Evolutionary conservation across 2,113 vertebrate species (phyloP).

Genomic region (Danionella cerebrum): DNA sequence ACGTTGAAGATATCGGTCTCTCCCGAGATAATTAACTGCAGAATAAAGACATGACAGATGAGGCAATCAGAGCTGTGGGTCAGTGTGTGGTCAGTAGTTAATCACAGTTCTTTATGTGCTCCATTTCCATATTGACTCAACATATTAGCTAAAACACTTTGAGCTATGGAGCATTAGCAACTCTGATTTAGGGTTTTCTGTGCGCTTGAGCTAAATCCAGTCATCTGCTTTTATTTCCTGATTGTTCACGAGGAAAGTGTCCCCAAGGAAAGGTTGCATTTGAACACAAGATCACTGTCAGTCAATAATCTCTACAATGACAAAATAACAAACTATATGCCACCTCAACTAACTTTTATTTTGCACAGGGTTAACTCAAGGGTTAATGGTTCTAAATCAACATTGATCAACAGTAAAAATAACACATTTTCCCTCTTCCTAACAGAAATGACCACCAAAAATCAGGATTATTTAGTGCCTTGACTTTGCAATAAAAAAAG

Average conservation of each 20-base stretch:
- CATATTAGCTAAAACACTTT: conserved; percentile 11
- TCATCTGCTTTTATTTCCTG: neutral
- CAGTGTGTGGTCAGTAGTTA: conserved; percentile 43
- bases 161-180: neutral
- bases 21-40: conserved; percentile 51
- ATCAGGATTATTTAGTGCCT: too few species aligned
- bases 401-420: too few species aligned
- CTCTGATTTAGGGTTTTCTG: neutral
- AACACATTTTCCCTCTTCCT: too few species aligned
- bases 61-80: conserved; percentile 50
- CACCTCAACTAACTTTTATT: too few species aligned
- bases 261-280: too few species aligned
- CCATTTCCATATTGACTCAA: conserved; percentile 25
- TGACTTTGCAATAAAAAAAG: too few species aligned
- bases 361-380: too few species aligned
- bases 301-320: too few species aligned
- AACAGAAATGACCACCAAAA: too few species aligned
- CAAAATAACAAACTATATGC: too few species aligned
- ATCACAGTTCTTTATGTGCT: conserved; percentile 49
- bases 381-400: too few species aligned
- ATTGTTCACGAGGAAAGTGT: neutral
- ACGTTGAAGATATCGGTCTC: conserved; percentile 13
- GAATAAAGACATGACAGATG: conserved; percentile 47
- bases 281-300: too few species aligned
- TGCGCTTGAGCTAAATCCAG: neutral